Evolutionary conservation across 2,113 vertebrate genomes (phyloP).

Genomic region (Hypocryptadius cinnamomeus): DNA sequence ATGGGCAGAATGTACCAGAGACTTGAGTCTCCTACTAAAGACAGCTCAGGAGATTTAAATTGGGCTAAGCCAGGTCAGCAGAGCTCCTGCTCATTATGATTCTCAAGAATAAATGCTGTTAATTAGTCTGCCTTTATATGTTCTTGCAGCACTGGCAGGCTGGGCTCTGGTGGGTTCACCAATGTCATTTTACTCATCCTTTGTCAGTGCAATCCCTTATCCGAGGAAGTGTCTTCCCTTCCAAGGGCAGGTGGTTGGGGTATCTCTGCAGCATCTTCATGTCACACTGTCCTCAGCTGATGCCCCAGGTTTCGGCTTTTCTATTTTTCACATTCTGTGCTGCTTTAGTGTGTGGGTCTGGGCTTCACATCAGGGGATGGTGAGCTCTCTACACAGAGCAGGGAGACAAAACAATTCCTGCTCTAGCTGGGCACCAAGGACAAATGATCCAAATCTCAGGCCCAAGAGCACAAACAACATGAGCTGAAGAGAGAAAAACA

Average conservation of each 20-base stretch:
- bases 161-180: background rate
- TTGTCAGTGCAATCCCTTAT: background rate
- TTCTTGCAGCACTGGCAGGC: background rate
- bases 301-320: background rate
- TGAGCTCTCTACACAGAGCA: background rate
- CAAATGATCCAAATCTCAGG: no score
- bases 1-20: background rate
- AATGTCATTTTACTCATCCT: accelerated
- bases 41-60: background rate
- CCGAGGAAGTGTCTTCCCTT: background rate
- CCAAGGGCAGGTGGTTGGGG: background rate
- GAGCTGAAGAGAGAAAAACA: no score
- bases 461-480: no score
- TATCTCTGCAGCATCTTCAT: background rate
- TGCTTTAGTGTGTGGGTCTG: background rate
- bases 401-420: no score
- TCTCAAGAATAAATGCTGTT: background rate
- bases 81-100: background rate
- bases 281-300: background rate
- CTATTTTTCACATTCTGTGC: background rate
- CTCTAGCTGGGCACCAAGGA: no score
- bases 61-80: background rate
- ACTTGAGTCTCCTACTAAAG: background rate
- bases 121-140: background rate
- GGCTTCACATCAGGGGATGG: background rate